A percentile compares a stretch with the other conserved stretches of the same genome.
These are phyloP conservation scores for Mimachlamys varia DNA, from an alignment of 2,888 invertebrate species.

Conservation along the genomic window DNA sequence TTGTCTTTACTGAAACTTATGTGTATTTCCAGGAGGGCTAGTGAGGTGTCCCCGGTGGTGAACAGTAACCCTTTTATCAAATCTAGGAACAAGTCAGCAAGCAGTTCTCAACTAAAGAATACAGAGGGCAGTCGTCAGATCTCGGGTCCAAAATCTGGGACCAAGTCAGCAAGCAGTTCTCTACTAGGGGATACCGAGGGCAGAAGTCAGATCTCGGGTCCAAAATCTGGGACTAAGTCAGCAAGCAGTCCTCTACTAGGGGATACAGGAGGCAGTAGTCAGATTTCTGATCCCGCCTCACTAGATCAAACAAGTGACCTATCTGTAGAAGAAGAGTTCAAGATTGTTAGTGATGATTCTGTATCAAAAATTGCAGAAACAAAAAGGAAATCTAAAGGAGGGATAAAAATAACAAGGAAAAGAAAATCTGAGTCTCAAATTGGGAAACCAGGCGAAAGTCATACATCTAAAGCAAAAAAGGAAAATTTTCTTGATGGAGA, in stretches of 20 bases:
- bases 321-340: not conserved
- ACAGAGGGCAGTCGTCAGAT: not conserved
- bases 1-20: not conserved
- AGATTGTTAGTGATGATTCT: not conserved
- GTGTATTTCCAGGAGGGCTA: not conserved
- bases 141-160: not conserved
- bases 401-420: not conserved
- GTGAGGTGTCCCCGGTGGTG: not conserved
- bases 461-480: not conserved
- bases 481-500: not conserved
- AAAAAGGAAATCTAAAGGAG: not conserved
- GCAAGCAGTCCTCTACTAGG: not conserved
- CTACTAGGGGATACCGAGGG: not conserved
- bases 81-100: not conserved
- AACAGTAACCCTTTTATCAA: not conserved
- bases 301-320: not conserved
- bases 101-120: not conserved
- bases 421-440: not conserved
- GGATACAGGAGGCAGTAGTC: not conserved
- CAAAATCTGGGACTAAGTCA: not conserved
- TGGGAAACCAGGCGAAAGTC: not conserved
- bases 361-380: not conserved
- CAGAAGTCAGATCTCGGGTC: not conserved
- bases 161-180: conserved; percentile 6
- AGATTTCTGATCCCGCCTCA: not conserved